phyloP scores from a whole-genome alignment of 2,113 vertebrate genomes.

The Oncorhynchus masou region DNA sequence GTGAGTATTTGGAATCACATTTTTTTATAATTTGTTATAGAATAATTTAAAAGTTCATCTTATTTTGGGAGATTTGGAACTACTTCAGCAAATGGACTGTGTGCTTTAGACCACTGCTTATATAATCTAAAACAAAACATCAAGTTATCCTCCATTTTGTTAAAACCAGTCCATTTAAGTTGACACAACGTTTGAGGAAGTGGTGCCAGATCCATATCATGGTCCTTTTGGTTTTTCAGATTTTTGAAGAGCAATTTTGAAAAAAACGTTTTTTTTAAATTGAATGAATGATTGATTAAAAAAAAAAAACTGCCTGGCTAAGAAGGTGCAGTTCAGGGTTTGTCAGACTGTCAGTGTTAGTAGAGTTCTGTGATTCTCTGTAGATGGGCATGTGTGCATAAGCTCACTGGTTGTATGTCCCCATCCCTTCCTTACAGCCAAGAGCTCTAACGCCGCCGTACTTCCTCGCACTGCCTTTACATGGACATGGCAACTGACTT shows the following conservation, averaged over 20 bases:
- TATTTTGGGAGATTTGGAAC: slow-evolving; percentile 81
- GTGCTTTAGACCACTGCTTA: slow-evolving; percentile 22
- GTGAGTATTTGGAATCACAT: slow-evolving; percentile 49
- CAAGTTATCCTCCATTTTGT: background rate
- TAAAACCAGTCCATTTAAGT: slow-evolving; percentile 29
- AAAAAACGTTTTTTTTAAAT: slow-evolving; percentile 62
- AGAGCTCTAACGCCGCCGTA: slow-evolving; percentile 99
- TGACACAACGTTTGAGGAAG: slow-evolving; percentile 72
- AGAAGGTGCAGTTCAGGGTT: slow-evolving; percentile 99
- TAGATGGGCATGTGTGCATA: slow-evolving; percentile 97
- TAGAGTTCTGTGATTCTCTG: slow-evolving; percentile 95
- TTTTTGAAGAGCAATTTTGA: slow-evolving; percentile 50
- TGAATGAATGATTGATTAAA: slow-evolving; percentile 15
- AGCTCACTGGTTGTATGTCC: slow-evolving; percentile 99
- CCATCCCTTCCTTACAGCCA: slow-evolving; percentile 99
- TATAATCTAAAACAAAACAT: background rate
- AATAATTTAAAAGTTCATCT: slow-evolving; percentile 73
- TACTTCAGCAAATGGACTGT: slow-evolving; percentile 75
- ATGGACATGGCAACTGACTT: slow-evolving; percentile 99
- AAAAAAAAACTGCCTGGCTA: slow-evolving; percentile 89
- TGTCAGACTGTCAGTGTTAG: slow-evolving; percentile 99
- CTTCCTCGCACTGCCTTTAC: slow-evolving; percentile 99
- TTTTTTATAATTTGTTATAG: slow-evolving; percentile 66
- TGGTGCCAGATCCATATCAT: slow-evolving; percentile 59
- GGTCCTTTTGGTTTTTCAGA: slow-evolving; percentile 70